Percentiles rank a stretch among this genome's conserved stretches.
Conservation (phyloP, 2,888 invertebrate genomes). For the Oegoconia quadripuncta region DNA sequence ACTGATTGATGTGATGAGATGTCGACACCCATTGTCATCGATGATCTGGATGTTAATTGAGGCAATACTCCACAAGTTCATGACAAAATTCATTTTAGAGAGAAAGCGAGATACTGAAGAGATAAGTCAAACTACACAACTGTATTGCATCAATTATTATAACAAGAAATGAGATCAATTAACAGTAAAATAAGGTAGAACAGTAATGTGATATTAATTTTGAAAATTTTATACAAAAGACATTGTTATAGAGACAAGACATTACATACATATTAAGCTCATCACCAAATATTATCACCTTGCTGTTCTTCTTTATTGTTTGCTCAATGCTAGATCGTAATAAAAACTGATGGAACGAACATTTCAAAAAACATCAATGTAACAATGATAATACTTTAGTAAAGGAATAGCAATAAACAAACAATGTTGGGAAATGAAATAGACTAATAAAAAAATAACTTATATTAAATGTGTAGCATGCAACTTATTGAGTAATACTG, state of each 20-base stretch:
- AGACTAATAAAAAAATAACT: conserved; percentile 42
- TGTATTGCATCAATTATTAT: conserved; percentile 31
- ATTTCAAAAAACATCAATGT: neutral
- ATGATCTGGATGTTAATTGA: conserved; percentile 48
- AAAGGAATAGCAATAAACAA: conserved; percentile 15
- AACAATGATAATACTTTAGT: conserved; percentile 22
- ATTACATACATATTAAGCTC: neutral
- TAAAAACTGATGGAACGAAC: neutral
- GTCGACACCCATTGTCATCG: conserved; percentile 44
- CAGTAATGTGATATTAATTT: conserved; percentile 2
- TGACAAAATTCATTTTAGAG: neutral
- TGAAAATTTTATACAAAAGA: neutral
- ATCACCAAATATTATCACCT: conserved; percentile 30
- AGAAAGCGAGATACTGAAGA: neutral
- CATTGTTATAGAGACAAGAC: neutral
- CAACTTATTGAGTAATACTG: conserved; percentile 54
- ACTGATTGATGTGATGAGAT: conserved; percentile 31
- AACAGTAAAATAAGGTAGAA: conserved; percentile 18
- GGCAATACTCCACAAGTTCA: conserved; percentile 44
- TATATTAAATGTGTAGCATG: conserved; percentile 60
- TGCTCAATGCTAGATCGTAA: conserved; percentile 28
- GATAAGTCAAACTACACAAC: conserved; percentile 13
- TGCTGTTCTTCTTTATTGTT: conserved; percentile 52
- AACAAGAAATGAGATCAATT: conserved; percentile 18
- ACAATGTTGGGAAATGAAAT: conserved; percentile 7